Base-by-base conservation (phyloP, 64 coral and sea anemone species). In the Montipora cactus region DNA sequence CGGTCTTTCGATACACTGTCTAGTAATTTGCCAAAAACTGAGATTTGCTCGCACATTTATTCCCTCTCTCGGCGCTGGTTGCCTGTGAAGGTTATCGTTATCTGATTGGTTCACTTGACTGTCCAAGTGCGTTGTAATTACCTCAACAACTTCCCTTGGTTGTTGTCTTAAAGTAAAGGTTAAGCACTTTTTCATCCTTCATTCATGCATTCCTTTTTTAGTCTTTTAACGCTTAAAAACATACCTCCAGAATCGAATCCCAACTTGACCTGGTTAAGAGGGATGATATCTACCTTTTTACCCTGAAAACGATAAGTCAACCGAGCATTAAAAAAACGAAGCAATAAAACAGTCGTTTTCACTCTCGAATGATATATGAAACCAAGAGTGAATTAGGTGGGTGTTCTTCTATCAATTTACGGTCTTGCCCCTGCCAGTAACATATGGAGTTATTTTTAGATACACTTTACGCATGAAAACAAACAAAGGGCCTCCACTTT, bases 201-300 rank as follows among this genome's bases (percentile, higher is more conserved):
- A 57, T 57, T 0, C 5, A 57, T 57, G 53, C 53, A 57, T 37
- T 37, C 37, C 53, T 57, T 57, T 57, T 57, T 57, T 0, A 57
- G 11, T 57, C 53, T 57, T 57, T 57, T 57, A 57, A 57, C 37
- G 37, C 37, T 25, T 4, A 81, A 4, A 47, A 28, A 91, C 93
- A 49, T 67, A 98, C 97, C 97, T 98, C 97, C 94, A 83, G 97
- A 96, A 67, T 96, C 78, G 79, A 98, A 98, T 75, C 97, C 97
- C 59, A 96, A 79, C 21, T 93, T 68, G 49, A 92, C 87, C 46
- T 87, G 91, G 59, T 79, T 87, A 55, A 98, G 71, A 8, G 95
- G 80, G 68, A 96, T 87, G 13, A 94, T 75, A 55, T 96, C 95
- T 51, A 61, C 77, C 48, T 92, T 90, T 79, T 98, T 95, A 84